These are phyloP conservation scores for Atlantisia rogersi DNA, from an alignment of 2,113 vertebrate genomes.

Conservation along the genomic window DNA sequence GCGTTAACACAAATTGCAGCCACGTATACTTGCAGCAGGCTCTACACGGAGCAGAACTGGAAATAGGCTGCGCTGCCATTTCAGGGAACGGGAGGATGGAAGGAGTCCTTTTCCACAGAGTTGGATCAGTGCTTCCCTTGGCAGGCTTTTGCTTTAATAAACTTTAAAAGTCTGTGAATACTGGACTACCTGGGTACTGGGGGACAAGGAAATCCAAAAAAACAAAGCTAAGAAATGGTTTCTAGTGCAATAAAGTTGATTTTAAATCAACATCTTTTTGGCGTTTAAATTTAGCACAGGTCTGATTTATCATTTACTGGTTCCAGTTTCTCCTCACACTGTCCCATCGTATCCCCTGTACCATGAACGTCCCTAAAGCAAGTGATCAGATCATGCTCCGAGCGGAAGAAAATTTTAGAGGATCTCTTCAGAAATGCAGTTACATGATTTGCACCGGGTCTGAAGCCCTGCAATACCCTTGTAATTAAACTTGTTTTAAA, in stretches of 20 bases:
- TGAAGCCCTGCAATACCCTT: background rate
- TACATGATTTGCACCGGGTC: background rate
- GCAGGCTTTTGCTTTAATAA: slow-evolving; percentile 45
- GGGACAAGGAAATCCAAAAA: background rate
- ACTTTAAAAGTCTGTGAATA: slow-evolving; percentile 40
- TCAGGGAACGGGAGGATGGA: slow-evolving; percentile 60
- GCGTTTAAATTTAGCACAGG: background rate
- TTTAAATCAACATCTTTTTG: background rate
- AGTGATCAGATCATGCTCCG: background rate
- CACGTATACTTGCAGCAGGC: slow-evolving; percentile 61
- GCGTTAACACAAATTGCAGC: slow-evolving; percentile 46
- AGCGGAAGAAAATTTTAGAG: background rate
- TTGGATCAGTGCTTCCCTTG: slow-evolving; percentile 52
- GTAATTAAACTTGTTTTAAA: background rate
- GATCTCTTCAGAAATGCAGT: background rate
- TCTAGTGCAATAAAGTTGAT: background rate
- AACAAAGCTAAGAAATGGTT: background rate
- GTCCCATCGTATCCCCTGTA: background rate
- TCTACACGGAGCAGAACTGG: slow-evolving; percentile 38
- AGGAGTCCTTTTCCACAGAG: slow-evolving; percentile 59
- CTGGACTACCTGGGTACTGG: slow-evolving; percentile 13
- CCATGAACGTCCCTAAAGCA: background rate
- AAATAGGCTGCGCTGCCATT: slow-evolving; percentile 58
- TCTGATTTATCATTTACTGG: background rate
- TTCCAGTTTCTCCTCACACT: background rate